Conservation (phyloP, 2,797 vertebrate genomes). For the Falco novaeseelandiae region DNA sequence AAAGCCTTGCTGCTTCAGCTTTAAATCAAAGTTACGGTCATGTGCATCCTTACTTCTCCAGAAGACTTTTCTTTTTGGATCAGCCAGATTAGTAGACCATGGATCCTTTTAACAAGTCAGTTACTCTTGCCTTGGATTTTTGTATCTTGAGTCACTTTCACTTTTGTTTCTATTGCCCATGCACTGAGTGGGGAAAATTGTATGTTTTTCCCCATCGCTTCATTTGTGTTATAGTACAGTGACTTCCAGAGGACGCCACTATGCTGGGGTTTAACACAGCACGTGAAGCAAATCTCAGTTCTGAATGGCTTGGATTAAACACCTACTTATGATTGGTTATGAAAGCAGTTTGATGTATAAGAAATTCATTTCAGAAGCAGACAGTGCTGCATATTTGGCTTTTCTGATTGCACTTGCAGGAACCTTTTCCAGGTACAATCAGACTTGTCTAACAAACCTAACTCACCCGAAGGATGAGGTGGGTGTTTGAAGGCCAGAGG, state of each 20-base stretch:
- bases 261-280: not conserved
- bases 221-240: not conserved
- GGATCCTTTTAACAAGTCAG: not conserved
- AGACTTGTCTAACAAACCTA: not conserved
- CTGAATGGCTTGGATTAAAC: not conserved
- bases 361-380: not conserved
- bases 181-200: not conserved
- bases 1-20: not conserved
- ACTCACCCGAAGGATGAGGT: not conserved
- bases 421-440: not conserved
- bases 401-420: not conserved
- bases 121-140: not conserved
- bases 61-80: not conserved
- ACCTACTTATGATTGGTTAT: not conserved
- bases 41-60: not conserved
- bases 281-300: not conserved
- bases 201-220: not conserved
- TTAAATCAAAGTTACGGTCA: not conserved
- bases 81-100: not conserved
- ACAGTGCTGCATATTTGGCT: not conserved
- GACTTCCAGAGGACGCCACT: not conserved
- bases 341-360: not conserved
- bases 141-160: not conserved
- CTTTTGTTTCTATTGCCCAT: not conserved
- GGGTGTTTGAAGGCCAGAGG: not conserved